A percentile compares a stretch with the other conserved stretches of the same genome.
Conservation (phyloP, 2,888 invertebrate species). For the Beris morrisii region DNA sequence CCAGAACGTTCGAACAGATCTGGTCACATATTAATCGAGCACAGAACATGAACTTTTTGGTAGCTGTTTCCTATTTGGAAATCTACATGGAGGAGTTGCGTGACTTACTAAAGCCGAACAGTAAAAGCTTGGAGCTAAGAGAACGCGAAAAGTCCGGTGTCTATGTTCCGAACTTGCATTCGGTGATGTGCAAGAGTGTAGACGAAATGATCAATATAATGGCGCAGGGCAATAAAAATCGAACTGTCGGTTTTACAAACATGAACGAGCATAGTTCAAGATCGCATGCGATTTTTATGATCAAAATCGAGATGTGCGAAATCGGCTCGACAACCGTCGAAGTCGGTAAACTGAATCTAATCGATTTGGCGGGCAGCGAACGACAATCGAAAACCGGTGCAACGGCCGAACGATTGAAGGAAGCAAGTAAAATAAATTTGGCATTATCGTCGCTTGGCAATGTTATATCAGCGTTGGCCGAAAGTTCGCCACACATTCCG, state of each 20-base stretch:
- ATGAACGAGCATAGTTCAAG: constrained; percentile 99
- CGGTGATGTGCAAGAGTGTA: constrained; percentile 91
- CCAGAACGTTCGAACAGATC: constrained; percentile 95
- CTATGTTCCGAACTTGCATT: constrained; percentile 93
- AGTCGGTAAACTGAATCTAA: constrained; percentile 94
- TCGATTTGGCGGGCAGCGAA: constrained; percentile 98
- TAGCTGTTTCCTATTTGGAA: constrained; percentile 95
- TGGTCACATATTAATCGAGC: constrained; percentile 92
- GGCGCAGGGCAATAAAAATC: constrained; percentile 89
- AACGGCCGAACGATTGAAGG: constrained; percentile 88
- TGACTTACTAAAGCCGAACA: constrained; percentile 68
- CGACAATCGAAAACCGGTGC: constrained; percentile 95
- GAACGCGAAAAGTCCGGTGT: constrained; percentile 79
- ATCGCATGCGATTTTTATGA: constrained; percentile 97
- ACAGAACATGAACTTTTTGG: constrained; percentile 91
- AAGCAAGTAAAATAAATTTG: constrained; percentile 96
- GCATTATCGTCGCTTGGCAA: constrained; percentile 97
- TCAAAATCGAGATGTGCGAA: constrained; percentile 93
- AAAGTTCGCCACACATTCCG: constrained; percentile 93
- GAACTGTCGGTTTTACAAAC: constrained; percentile 93
- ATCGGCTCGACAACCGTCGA: constrained; percentile 63
- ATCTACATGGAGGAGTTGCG: constrained; percentile 92
- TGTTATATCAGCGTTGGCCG: constrained; percentile 96
- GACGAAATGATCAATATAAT: constrained; percentile 93
- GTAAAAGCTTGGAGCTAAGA: constrained; percentile 61